Percentiles rank a stretch among this genome's conserved stretches.
Conservation (phyloP, 2,888 invertebrate genomes). For the Ormyrus nitidulus region DNA sequence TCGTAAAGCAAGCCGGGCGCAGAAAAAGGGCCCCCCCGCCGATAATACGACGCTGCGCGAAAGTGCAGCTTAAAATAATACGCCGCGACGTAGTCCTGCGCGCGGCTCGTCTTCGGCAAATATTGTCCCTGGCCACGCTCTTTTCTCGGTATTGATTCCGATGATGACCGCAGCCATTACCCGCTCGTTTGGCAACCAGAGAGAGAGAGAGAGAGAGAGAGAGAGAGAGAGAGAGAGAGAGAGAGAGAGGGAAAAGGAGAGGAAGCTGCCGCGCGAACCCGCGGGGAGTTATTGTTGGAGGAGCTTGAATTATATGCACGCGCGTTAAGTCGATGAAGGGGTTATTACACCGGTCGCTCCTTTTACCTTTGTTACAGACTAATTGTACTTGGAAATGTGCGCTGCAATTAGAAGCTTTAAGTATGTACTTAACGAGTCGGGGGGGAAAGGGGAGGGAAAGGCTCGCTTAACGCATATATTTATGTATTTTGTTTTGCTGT, state of each 20-base stretch:
- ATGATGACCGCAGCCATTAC: constrained; percentile 6
- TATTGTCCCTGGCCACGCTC: constrained; percentile 59
- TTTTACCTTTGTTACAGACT: constrained; percentile 38
- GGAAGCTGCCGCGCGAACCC: no score
- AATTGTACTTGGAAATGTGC: constrained; percentile 51
- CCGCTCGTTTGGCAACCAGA: constrained; percentile 5
- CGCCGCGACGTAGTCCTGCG: not conserved
- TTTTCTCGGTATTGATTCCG: constrained; percentile 57
- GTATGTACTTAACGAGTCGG: constrained; percentile 16
- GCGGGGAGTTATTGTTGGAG: no score
- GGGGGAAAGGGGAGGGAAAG: not conserved
- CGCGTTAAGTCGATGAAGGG: not conserved
- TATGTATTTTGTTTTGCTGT: not conserved
- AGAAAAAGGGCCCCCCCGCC: not conserved
- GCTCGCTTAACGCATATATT: constrained; percentile 5
- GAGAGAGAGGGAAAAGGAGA: no score
- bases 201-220: constrained; percentile 3
- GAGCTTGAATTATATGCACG: constrained; percentile 3
- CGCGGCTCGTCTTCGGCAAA: constrained; percentile 54
- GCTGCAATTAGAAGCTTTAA: constrained; percentile 37
- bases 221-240: no score
- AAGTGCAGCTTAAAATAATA: constrained; percentile 49
- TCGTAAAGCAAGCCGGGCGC: not conserved
- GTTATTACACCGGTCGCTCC: constrained; percentile 16
- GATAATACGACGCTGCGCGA: not conserved